Evolutionary conservation across 2,113 vertebrate species (phyloP), one percentile per base, ranked within the genome.

Genomic region (Chrysemys picta): DNA sequence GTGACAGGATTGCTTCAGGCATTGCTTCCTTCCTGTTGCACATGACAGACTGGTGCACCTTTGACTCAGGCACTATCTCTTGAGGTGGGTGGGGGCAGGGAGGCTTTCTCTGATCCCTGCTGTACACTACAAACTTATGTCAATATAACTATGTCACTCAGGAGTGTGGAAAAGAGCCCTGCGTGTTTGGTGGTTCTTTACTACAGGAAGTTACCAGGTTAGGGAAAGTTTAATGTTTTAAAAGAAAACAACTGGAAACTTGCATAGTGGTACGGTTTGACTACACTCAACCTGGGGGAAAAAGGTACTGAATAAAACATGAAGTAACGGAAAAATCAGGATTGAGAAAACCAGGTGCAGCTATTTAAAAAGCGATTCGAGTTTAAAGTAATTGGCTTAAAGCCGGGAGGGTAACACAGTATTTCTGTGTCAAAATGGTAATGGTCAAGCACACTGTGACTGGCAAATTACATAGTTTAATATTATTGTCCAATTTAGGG

Each of bases 181-280:
- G 87, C 69, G 54, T 85, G 82, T 69, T 59, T 59, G 10, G 80
- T 96, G 88, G 75, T 80, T 84, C 62, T 93, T 87, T 14, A 29
- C 87, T 93, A 49, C 76, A 85, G 94, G 91, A 96, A 95, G 89
- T 84, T 10, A 93, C 88, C 95, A 96, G 83, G 93, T 95, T 95
- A 75, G 91, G 59, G 87, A 94, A 96, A 84, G 85, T 93, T 79
- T 91, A 93, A 85, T 96, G 79, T 97, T 97, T 97, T 94, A 89
- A 97, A 94, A 96, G 94, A 97, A 97, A 97, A 97, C 93, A 97
- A 95, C 69, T 91, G 57, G 82, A 94, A 94, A 80, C 31, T 84
- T 87, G 82, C 80, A 89, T 95, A 94, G 87, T 91, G 96, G 91
- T 97, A 94, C n/a, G 52, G 82, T 87, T 93, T 95, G 78, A 4